These are phyloP conservation scores for Drosophila nannoptera DNA, from an alignment of 1,140 invertebrate species.

Conservation along the genomic window DNA sequence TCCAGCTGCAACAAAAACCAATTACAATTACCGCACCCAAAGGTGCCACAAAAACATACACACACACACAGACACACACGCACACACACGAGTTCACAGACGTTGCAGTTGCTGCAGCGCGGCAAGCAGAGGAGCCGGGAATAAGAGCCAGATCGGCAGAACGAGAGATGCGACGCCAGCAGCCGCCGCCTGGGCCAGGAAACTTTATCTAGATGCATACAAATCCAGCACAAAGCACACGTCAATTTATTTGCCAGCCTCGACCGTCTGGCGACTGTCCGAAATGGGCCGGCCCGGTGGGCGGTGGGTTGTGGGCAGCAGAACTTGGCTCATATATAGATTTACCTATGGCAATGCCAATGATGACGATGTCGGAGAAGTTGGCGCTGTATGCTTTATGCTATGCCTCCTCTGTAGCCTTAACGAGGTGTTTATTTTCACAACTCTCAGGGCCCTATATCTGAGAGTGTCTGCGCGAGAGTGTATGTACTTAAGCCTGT, in stretches of 20 bases:
- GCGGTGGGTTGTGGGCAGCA: neutral
- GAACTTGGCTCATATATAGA: conserved; percentile 27
- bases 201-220: conserved; percentile 77
- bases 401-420: conserved; percentile 76
- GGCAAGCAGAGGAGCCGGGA: conserved; percentile 12
- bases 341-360: conserved; percentile 64
- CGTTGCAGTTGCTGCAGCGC: conserved; percentile 20
- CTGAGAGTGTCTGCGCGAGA: neutral
- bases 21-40: conserved; percentile 78
- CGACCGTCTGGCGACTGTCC: conserved; percentile 16
- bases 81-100: conserved; percentile 9
- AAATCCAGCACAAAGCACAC: conserved; percentile 75
- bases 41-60: conserved; percentile 69
- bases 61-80: conserved; percentile 31
- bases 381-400: conserved; percentile 77
- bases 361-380: conserved; percentile 47
- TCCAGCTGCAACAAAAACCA: conserved; percentile 66
- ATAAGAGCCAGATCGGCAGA: conserved; percentile 38
- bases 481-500: conserved; percentile 28
- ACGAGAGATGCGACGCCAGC: conserved; percentile 18
- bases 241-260: conserved; percentile 75
- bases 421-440: conserved; percentile 79
- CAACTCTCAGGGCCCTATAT: conserved; percentile 63
- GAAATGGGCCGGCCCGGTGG: neutral
- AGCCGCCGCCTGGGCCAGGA: conserved; percentile 36